Evolutionary conservation across 2,797 vertebrate genomes (phyloP).

Genomic region (Morelia viridis): DNA sequence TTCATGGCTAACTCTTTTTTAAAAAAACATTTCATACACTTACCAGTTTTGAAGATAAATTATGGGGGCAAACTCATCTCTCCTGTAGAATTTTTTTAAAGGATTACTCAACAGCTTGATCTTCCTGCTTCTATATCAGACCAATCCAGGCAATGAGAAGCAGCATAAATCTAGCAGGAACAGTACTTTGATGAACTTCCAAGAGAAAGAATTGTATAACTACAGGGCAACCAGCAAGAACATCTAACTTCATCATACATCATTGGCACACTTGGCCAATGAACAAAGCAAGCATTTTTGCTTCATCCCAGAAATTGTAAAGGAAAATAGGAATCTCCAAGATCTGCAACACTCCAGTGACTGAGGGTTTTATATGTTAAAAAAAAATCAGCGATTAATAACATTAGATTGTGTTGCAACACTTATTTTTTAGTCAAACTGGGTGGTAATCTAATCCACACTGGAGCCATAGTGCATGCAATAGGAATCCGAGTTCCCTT

Average conservation of each 20-base stretch:
- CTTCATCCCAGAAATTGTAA: background rate
- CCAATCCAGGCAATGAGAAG: background rate
- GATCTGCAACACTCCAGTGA: background rate
- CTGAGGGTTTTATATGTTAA: background rate
- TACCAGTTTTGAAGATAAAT: background rate
- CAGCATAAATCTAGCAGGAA: background rate
- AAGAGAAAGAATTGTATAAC: background rate
- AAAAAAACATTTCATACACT: background rate
- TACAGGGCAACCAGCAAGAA: background rate
- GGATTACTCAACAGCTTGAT: background rate
- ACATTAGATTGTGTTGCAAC: background rate
- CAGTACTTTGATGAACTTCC: background rate
- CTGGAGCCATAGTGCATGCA: background rate
- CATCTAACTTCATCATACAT: background rate
- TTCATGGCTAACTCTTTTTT: background rate
- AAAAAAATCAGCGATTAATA: background rate
- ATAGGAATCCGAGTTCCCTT: background rate
- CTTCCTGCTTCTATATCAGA: background rate
- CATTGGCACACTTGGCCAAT: background rate
- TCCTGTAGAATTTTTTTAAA: background rate
- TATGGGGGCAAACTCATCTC: background rate
- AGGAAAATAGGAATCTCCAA: background rate
- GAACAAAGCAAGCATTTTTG: background rate
- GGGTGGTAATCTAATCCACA: background rate
- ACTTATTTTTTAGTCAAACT: background rate